phyloP scores from a whole-genome alignment of 2,888 invertebrate species.

The Catocala sponsa region DNA sequence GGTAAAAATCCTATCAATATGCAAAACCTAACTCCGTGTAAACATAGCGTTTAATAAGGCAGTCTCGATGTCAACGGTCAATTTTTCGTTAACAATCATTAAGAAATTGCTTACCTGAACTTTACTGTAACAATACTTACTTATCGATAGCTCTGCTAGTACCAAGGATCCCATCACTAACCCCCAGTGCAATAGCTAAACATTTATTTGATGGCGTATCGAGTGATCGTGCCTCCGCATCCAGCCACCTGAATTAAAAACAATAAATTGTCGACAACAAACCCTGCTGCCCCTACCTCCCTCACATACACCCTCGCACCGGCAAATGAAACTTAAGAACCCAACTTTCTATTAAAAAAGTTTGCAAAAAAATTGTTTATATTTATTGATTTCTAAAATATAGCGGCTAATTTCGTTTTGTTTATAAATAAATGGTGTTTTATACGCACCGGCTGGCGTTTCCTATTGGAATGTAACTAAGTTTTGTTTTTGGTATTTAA shows the following conservation, averaged over 20 bases:
- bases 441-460: slow-evolving; percentile 4
- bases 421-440: slow-evolving; percentile 35
- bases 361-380: slow-evolving; percentile 64
- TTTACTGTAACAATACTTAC: no score
- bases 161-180: slow-evolving; percentile 33
- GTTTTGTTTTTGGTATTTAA: not conserved
- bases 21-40: no score
- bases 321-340: slow-evolving; percentile 55
- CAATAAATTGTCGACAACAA: slow-evolving; percentile 74
- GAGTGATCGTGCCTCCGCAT: slow-evolving; percentile 69
- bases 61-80: no score
- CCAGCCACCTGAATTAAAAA: slow-evolving; percentile 80
- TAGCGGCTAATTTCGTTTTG: slow-evolving; percentile 41
- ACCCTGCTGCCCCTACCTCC: slow-evolving; percentile 15
- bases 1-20: no score
- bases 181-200: slow-evolving; percentile 66
- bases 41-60: no score
- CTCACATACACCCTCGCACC: slow-evolving; percentile 24
- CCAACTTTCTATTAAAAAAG: slow-evolving; percentile 78
- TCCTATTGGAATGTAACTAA: not conserved
- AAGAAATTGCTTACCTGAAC: no score
- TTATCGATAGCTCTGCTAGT: slow-evolving; percentile 19
- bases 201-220: slow-evolving; percentile 75
- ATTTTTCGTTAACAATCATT: no score
- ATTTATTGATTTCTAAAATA: slow-evolving; percentile 60